Percentiles rank a stretch among this genome's conserved stretches.
Conservation (phyloP, 1,140 invertebrate genomes). For the Pogonognathellus flavescens region DNA sequence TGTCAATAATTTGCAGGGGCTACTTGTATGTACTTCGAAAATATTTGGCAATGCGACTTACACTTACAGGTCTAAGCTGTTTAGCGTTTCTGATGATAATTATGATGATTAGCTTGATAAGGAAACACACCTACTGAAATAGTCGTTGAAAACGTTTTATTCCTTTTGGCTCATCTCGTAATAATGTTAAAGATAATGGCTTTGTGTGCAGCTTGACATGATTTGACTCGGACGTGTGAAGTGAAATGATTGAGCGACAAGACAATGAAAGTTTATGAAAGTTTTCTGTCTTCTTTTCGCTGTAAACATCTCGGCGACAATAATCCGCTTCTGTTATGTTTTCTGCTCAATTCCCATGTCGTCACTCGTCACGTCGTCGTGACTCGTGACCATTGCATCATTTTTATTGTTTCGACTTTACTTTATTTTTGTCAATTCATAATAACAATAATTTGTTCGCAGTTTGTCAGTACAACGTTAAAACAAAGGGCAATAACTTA, state of each 20-base stretch:
- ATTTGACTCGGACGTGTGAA: constrained; percentile 36
- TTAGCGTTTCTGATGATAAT: not conserved
- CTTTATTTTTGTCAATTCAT: too few species aligned
- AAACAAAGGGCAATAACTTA: too few species aligned
- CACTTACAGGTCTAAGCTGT: not conserved
- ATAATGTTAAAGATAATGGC: not conserved
- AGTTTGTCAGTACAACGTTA: too few species aligned
- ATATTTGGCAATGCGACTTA: constrained; percentile 25
- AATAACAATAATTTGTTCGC: too few species aligned
- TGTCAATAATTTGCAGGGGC: too few species aligned
- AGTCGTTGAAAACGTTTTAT: constrained; percentile 3
- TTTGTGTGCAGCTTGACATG: constrained; percentile 13
- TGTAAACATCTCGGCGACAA: not conserved
- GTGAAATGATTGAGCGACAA: constrained; percentile 40
- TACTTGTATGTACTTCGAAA: not conserved
- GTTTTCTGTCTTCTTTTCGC: not conserved
- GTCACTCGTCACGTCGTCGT: too few species aligned
- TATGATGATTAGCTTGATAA: constrained; percentile 38
- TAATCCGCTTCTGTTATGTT: too few species aligned
- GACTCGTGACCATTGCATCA: too few species aligned
- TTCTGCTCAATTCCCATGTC: too few species aligned
- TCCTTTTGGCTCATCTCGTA: not conserved
- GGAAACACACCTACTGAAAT: constrained; percentile 37
- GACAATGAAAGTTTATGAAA: constrained; percentile 50
- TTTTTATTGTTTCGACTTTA: too few species aligned